These are phyloP conservation scores for Coenonympha arcania DNA, from an alignment of 2,888 invertebrate genomes.

Conservation along the genomic window DNA sequence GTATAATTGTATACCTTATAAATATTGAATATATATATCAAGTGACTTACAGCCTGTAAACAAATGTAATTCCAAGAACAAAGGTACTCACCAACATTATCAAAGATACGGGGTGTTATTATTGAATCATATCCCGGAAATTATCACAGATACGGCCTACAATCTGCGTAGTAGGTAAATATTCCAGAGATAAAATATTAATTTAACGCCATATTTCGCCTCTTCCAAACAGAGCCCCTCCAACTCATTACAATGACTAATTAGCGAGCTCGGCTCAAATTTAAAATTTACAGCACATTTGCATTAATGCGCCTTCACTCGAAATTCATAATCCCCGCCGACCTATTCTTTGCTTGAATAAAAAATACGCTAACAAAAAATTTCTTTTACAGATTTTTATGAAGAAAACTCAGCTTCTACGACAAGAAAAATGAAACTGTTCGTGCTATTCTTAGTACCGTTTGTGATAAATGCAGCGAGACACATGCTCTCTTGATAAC, in stretches of 20 bases:
- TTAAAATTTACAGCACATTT: slow-evolving; percentile 21
- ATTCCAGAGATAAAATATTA: slow-evolving; percentile 1
- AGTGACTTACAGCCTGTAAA: too few species aligned
- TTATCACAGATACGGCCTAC: neutral
- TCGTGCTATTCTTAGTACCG: slow-evolving; percentile 33
- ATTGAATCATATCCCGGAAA: neutral
- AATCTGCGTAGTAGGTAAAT: neutral
- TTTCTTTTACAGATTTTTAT: slow-evolving; percentile 50
- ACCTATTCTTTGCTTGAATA: slow-evolving; percentile 6
- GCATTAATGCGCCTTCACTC: slow-evolving; percentile 14
- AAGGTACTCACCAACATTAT: too few species aligned
- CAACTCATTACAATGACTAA: slow-evolving; percentile 19
- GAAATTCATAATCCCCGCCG: slow-evolving; percentile 10
- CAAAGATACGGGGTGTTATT: too few species aligned
- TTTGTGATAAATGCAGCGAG: slow-evolving; percentile 38
- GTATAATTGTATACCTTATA: too few species aligned
- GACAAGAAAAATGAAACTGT: slow-evolving; percentile 34
- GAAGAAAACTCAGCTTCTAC: slow-evolving; percentile 46
- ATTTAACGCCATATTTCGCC: slow-evolving; percentile 1
- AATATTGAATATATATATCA: too few species aligned
- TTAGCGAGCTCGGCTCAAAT: slow-evolving; percentile 14
- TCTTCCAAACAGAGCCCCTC: slow-evolving; percentile 1
- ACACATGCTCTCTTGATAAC: slow-evolving; percentile 46
- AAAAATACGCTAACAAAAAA: slow-evolving; percentile 7
- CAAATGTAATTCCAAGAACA: too few species aligned